These are phyloP conservation scores for Sphinx pinastri DNA, from an alignment of 2,888 invertebrate species.

Conservation along the genomic window DNA sequence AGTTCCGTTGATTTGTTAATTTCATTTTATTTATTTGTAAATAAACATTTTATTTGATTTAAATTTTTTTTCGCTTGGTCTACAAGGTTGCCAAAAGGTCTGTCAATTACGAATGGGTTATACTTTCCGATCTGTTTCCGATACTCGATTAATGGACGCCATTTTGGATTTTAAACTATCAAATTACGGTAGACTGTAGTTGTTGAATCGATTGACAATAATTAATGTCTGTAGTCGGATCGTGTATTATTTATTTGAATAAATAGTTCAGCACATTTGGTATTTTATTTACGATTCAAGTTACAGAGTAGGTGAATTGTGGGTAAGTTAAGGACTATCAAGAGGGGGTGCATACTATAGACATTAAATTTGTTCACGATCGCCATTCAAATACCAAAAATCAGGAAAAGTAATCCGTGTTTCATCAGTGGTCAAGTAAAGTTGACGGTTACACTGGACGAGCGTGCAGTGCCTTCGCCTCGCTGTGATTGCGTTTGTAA, in stretches of 20 bases:
- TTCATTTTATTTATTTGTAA: conserved; percentile 45
- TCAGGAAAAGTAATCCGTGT: no score
- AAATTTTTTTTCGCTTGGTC: conserved; percentile 28
- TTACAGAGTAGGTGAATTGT: no score
- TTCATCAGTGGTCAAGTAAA: no score
- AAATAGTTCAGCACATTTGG: conserved; percentile 63
- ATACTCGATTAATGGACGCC: conserved; percentile 7
- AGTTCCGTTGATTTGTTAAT: conserved; percentile 44
- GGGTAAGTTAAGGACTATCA: no score
- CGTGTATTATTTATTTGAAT: conserved; percentile 64
- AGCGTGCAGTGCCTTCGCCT: no score
- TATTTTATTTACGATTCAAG: conserved; percentile 35
- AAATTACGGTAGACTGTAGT: conserved; percentile 32
- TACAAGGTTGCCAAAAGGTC: conserved; percentile 8
- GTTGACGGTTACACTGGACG: no score
- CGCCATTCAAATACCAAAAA: no score
- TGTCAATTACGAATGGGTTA: conserved; percentile 27
- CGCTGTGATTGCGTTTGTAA: no score
- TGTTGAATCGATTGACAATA: conserved; percentile 70
- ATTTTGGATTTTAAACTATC: not conserved
- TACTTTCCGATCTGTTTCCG: conserved; percentile 16
- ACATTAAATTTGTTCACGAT: no score
- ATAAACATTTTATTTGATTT: conserved; percentile 44
- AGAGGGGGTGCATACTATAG: no score
- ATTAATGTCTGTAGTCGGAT: conserved; percentile 68